Base-by-base conservation (phyloP, 2,113 vertebrate genomes). In the Oxyura jamaicensis region DNA sequence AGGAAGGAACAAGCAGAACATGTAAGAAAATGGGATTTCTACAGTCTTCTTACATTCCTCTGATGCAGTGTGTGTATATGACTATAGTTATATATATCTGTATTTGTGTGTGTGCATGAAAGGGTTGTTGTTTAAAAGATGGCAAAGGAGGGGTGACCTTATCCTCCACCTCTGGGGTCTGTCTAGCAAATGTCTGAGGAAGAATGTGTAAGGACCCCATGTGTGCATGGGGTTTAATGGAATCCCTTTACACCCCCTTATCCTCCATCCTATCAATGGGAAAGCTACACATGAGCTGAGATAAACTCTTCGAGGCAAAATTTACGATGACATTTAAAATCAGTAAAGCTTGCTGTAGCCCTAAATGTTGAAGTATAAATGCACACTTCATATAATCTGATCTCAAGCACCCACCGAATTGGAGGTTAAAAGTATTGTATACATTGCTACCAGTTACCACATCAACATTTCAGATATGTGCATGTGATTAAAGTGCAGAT, bases 401-500 rank as follows among this genome's bases (percentile, higher is more conserved):
- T 96, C 83, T 80, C 75, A 93, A 73, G 68, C 71, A 92, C 42
- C 25, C 83, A 91, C 41, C 87, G 92, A 95, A 97, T 75, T 96
- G 89, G 68, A 97, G 91, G 91, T 95, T 96, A 95, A 95, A 95
- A 96, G 91, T 71, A 92, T 62, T 75, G 75, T 91, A 85, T 86
- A 95, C 79, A 63, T 42, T 96, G 93, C 97, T 97, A 97, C 97
- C 93, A 96, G 94, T 94, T 96, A 94, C 96, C 88, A 90, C 75
- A 92, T 94, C 83, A 95, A 66, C 92, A 62, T 95, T 92, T 96
- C 92, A 91, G 94, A 95, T 95, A 95, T 3, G 17, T 71, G 60
- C 71, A 14, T 33, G 62, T 95, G 94, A 97, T 97, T 97, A 97
- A 97, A 92, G 88, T 36, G 59, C 91, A 93, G 73, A 73, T 91